Percentiles rank a stretch among this genome's conserved stretches.
Conservation (phyloP, 2,888 invertebrate species). For the Pantelozetes paolii region DNA sequence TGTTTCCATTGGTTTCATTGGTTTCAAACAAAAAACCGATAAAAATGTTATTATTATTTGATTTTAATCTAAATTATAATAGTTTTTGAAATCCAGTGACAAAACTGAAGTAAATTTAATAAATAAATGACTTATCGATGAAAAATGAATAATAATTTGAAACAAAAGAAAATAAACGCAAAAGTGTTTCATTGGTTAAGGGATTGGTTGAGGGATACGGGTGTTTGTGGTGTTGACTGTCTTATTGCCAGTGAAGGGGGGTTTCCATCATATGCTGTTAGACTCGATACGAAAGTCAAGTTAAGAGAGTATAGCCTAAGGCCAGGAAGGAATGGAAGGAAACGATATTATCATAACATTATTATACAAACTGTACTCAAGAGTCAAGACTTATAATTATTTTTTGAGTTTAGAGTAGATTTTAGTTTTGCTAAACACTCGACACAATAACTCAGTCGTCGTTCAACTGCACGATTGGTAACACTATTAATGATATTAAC, state of each 20-base stretch:
- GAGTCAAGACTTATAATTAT: conserved; percentile 23
- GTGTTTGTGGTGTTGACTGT: conserved; percentile 15
- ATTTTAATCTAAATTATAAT: background rate
- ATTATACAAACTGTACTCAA: conserved; percentile 18
- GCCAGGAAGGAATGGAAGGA: conserved; percentile 35
- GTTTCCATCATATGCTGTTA: background rate
- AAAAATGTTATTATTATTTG: too few species aligned
- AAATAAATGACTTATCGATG: background rate
- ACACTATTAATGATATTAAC: conserved; percentile 8
- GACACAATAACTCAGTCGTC: conserved; percentile 30
- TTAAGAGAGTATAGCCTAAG: conserved; percentile 28
- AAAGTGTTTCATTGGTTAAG: too few species aligned
- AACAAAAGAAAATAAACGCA: background rate
- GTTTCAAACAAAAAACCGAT: too few species aligned
- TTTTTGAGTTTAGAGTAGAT: conserved; percentile 23
- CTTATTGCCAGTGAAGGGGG: conserved; percentile 20
- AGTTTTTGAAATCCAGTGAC: background rate
- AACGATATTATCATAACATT: conserved; percentile 35
- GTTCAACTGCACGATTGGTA: conserved; percentile 15
- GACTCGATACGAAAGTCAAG: conserved; percentile 21
- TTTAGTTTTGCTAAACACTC: conserved; percentile 20
- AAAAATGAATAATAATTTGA: background rate
- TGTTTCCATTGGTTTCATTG: too few species aligned
- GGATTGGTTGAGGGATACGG: conserved; percentile 6
- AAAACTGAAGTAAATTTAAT: background rate